These are phyloP conservation scores for Morus bassanus DNA, from an alignment of 2,797 vertebrate species.

Conservation along the genomic window DNA sequence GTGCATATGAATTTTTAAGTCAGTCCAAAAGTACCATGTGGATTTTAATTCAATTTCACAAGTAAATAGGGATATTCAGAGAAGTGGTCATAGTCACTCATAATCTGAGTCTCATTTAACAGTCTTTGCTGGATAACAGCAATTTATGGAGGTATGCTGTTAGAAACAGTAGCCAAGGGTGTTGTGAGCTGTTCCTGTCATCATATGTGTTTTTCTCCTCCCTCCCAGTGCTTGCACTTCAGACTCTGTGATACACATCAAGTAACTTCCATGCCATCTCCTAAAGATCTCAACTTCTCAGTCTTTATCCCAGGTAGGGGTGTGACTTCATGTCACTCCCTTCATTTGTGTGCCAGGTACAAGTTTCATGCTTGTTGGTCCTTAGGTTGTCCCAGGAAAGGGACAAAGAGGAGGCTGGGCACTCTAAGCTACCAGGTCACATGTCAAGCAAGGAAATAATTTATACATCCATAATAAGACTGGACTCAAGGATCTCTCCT, in stretches of 20 bases:
- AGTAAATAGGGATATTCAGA: neutral
- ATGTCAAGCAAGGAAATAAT: neutral
- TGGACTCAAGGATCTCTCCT: neutral
- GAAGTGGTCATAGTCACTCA: neutral
- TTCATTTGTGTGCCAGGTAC: neutral
- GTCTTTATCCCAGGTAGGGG: neutral
- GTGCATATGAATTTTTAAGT: neutral
- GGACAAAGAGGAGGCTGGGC: neutral
- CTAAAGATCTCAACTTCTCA: neutral
- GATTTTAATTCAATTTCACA: neutral
- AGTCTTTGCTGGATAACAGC: neutral
- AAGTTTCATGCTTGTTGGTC: neutral
- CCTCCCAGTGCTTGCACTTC: neutral
- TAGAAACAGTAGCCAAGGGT: neutral
- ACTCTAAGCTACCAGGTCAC: neutral
- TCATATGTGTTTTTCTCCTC: neutral
- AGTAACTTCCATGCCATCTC: neutral
- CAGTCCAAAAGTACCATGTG: neutral
- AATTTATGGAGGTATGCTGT: neutral
- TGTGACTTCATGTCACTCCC: neutral
- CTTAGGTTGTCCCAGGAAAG: neutral
- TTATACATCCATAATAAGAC: neutral
- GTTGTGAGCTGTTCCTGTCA: neutral
- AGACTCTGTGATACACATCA: neutral
- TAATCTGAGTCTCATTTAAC: neutral